Base-by-base conservation (phyloP, 1,140 invertebrate genomes). In the Oppia nitens region DNA sequence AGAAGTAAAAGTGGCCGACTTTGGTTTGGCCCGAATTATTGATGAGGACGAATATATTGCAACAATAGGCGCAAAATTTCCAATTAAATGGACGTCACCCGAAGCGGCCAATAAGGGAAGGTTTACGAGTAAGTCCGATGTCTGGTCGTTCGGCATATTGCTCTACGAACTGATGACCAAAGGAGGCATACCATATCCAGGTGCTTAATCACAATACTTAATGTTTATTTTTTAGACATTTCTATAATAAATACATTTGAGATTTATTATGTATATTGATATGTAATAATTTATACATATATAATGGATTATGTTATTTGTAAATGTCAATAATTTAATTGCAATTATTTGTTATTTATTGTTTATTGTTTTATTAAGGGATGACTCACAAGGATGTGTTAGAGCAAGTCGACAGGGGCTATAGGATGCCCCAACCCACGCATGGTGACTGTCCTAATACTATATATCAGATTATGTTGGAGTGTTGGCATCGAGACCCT, bases 371-470 rank as follows among this genome's bases (percentile, higher is more conserved):
- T n/a, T n/a, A n/a, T n/a, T n/a, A 40, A 40, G 32, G 32, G 21
- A 98, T 99, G 94, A 97, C 92, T 28, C 98, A 98, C 76, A 93
- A 93, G 6, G 95, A 98, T 74, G 95, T 99, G 40, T 77, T 98
- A 54, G 90, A 96, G 68, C 93, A 98, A 76, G 93, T 99, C 25
- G 94, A 98, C 70, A 90, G 97, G 72, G 95, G 95, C 4, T 98
- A 98, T 74, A 82, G 95, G 67, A 98, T 99, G 94, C 93, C 93
- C n/a, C 84, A 84, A 69, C 94, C 95, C 17, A 62, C 63, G 12
- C 68, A 66, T 29, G 74, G 70, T 47, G 67, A 72, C 0, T 78
- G 92, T 65, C 89, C 91, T 3, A 91, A 96, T 68, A 81, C 83
- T 61, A 89, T 97, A 60, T 98, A 94, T 71, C 79, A 83, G 66